Percentiles rank a stretch among this genome's conserved stretches.
Evolutionary conservation across 2,888 invertebrate genomes (phyloP).

Genomic region (Scelioninae gen. 2): DNA sequence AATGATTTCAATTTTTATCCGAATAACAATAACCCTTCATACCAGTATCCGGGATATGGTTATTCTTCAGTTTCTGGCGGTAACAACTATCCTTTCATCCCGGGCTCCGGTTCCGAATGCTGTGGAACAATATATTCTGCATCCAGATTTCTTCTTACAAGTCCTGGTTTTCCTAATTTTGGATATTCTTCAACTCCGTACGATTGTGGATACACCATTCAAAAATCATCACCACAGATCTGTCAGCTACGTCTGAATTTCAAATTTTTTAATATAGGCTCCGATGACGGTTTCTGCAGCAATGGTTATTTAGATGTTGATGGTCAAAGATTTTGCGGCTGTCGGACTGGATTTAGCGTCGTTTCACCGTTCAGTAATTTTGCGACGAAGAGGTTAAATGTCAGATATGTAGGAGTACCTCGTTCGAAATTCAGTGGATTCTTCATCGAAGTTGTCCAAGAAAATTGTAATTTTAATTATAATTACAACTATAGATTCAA

Average conservation of each 20-base stretch:
- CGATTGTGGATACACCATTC: conserved; percentile 77
- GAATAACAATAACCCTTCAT: conserved; percentile 11
- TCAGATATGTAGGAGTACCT: conserved; percentile 75
- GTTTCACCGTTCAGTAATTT: conserved; percentile 65
- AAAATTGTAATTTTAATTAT: conserved; percentile 75
- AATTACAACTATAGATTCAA: conserved; percentile 58
- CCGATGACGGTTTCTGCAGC: conserved; percentile 72
- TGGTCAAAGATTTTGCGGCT: conserved; percentile 78
- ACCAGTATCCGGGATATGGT: conserved; percentile 34
- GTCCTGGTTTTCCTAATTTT: conserved; percentile 78
- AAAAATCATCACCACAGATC: conserved; percentile 75
- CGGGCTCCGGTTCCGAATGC: conserved; percentile 60
- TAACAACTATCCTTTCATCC: conserved; percentile 24
- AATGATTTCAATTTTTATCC: conserved; percentile 19
- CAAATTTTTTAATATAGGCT: conserved; percentile 77
- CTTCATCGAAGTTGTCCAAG: conserved; percentile 78
- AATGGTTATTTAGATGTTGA: conserved; percentile 78
- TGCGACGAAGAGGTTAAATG: conserved; percentile 73
- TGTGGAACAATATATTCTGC: conserved; percentile 63
- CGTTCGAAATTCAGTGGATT: conserved; percentile 76
- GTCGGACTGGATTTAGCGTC: conserved; percentile 75
- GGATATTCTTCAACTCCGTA: conserved; percentile 54
- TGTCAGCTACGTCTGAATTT: conserved; percentile 78
- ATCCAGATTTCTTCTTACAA: conserved; percentile 76
- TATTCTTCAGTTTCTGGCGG: conserved; percentile 27